Evolutionary conservation across 1,140 invertebrate genomes (phyloP).

Genomic region (Leptopilina clavipes): DNA sequence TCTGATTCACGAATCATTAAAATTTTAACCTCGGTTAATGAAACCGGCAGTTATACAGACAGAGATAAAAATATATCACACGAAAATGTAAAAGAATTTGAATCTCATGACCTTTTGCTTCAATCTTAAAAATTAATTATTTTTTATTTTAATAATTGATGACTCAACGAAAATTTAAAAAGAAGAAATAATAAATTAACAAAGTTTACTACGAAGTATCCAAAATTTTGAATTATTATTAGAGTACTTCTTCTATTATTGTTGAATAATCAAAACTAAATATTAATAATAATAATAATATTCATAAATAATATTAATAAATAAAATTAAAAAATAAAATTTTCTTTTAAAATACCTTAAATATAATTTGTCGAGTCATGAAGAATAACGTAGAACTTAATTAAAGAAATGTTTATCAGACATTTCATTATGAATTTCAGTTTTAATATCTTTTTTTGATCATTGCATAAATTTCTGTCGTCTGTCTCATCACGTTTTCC

Average conservation of each 20-base stretch:
- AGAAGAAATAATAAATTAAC: not conserved
- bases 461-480: not conserved
- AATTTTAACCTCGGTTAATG: too few relatives aligned
- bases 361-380: not conserved
- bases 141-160: not conserved
- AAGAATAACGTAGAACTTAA: not conserved
- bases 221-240: not conserved
- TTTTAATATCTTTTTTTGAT: not conserved
- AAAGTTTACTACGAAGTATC: not conserved
- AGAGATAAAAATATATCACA: not conserved
- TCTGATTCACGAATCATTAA: too few relatives aligned
- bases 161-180: not conserved
- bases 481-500: not conserved
- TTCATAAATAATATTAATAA: not conserved
- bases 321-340: not conserved
- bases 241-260: too few relatives aligned
- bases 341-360: not conserved
- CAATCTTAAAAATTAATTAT: not conserved
- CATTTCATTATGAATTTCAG: not conserved
- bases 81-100: not conserved
- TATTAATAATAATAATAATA: too few relatives aligned
- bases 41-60: not conserved
- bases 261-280: too few relatives aligned
- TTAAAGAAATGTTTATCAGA: conserved; percentile 6
- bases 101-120: not conserved